Evolutionary conservation across 2,113 vertebrate species (phyloP).

Genomic region (Genyomyrus donnyi): DNA sequence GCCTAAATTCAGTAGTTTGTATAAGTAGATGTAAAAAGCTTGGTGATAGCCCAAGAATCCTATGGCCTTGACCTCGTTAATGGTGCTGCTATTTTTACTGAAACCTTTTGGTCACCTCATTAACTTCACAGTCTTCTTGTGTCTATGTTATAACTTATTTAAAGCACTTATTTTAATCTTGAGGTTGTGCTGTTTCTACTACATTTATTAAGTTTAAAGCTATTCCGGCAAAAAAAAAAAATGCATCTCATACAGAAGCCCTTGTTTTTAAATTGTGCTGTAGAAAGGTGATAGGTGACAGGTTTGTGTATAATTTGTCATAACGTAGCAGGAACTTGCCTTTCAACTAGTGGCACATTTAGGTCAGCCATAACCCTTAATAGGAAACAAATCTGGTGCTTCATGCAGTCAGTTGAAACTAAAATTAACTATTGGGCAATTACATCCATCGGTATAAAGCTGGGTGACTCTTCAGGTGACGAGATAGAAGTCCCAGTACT

Average conservation of each 20-base stretch:
- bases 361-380: background rate
- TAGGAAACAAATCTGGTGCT: background rate
- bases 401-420: background rate
- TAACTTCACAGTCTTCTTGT: background rate
- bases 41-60: background rate
- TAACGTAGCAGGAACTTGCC: background rate
- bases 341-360: slow-evolving; percentile 2
- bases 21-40: background rate
- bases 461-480: background rate
- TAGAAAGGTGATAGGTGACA: background rate
- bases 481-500: background rate
- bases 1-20: background rate
- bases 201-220: background rate
- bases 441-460: background rate
- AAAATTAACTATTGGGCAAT: background rate
- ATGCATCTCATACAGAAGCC: background rate
- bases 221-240: background rate
- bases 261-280: background rate
- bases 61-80: background rate
- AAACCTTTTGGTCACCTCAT: background rate
- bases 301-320: background rate
- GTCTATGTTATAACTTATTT: background rate
- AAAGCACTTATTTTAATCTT: background rate
- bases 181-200: background rate
- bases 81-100: background rate